phyloP scores from a whole-genome alignment of 2,888 invertebrate species.

The Ypsolopha sequella region DNA sequence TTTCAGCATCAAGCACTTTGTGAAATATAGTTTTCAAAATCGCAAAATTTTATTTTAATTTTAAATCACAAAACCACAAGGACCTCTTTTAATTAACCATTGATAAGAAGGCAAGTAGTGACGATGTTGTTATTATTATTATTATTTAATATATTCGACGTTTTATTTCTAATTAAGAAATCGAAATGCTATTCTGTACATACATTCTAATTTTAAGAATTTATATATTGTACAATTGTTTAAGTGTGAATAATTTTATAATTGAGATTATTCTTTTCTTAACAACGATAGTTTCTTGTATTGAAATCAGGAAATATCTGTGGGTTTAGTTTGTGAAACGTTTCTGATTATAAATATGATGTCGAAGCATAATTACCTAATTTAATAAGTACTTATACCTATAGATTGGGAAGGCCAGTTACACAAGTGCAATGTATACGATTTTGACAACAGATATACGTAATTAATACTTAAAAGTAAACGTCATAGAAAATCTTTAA shows the following conservation, averaged over 20 bases:
- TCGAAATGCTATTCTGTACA: conserved; percentile 65
- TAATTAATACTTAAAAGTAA: conserved; percentile 62
- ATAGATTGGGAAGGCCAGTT: conserved; percentile 64
- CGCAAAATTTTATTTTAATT: conserved; percentile 31
- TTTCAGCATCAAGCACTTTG: conserved; percentile 33
- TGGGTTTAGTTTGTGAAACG: too few species aligned
- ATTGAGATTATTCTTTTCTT: conserved; percentile 51
- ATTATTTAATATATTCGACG: conserved; percentile 67
- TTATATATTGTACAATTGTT: conserved; percentile 66
- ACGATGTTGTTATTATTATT: conserved; percentile 66
- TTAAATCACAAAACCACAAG: conserved; percentile 68
- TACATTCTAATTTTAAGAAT: conserved; percentile 63
- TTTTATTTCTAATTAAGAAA: conserved; percentile 68
- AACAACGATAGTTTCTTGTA: conserved; percentile 44
- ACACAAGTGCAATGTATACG: conserved; percentile 71
- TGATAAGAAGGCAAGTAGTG: conserved; percentile 70
- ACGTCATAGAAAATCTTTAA: conserved; percentile 58
- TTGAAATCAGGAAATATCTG: conserved; percentile 4
- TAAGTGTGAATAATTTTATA: conserved; percentile 66
- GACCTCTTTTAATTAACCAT: conserved; percentile 72
- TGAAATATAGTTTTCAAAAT: conserved; percentile 11
- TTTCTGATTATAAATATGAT: too few species aligned
- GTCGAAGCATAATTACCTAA: background rate
- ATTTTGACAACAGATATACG: conserved; percentile 70
- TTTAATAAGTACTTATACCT: conserved; percentile 1